Evolutionary conservation across 2,797 vertebrate species (phyloP).

Genomic region (Aythya fuligula): DNA sequence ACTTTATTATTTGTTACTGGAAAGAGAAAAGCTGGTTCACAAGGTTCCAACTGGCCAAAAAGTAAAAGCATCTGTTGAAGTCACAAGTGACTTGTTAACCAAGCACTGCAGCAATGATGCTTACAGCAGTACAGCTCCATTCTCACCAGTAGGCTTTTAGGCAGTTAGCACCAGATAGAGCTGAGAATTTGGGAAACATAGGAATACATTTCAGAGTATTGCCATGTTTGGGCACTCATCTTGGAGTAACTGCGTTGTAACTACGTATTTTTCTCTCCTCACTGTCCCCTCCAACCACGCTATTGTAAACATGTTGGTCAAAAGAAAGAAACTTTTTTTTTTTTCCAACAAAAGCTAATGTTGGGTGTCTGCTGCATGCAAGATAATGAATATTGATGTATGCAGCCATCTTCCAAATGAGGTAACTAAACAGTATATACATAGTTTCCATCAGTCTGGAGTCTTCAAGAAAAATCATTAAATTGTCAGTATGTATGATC

Average conservation of each 20-base stretch:
- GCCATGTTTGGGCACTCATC: not conserved
- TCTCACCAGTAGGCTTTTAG: not conserved
- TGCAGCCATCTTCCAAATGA: conserved; percentile 34
- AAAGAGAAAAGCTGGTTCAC: conserved; percentile 35
- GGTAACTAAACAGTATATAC: conserved; percentile 25
- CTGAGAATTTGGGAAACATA: not conserved
- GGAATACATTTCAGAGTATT: not conserved
- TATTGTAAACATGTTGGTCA: not conserved
- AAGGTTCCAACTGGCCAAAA: conserved; percentile 10
- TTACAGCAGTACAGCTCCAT: not conserved
- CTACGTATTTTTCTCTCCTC: conserved; percentile 14
- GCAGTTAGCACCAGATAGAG: conserved; percentile 51
- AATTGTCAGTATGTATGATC: conserved; percentile 61
- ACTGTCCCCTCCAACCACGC: not conserved
- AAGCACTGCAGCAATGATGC: not conserved
- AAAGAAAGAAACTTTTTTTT: not conserved
- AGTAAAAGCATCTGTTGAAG: conserved; percentile 38
- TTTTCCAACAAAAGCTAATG: not conserved
- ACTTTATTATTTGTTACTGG: conserved; percentile 24
- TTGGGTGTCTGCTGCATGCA: not conserved
- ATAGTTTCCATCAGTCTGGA: conserved; percentile 3
- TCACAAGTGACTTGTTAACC: not conserved
- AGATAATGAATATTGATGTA: conserved; percentile 45
- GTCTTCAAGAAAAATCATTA: conserved; percentile 59
- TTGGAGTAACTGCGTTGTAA: not conserved